phyloP scores from a whole-genome alignment of 2,888 invertebrate genomes.

The Drosophila algonquin region DNA sequence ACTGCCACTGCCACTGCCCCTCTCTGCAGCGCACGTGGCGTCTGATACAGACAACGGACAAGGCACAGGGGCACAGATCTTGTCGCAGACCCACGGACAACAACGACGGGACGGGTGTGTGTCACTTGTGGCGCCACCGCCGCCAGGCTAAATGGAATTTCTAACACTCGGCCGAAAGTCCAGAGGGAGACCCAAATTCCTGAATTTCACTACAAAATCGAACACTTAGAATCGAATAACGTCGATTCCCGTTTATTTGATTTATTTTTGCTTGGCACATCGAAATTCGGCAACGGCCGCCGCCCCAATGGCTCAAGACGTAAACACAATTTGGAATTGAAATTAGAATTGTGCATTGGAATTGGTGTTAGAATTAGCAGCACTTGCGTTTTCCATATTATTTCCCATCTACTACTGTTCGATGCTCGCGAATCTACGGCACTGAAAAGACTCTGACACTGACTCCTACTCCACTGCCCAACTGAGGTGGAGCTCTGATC shows the following conservation, averaged over 20 bases:
- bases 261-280: not conserved
- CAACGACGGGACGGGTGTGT: not conserved
- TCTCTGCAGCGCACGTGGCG: conserved; percentile 58
- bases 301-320: not conserved
- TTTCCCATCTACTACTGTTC: not conserved
- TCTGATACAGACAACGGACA: conserved; percentile 45
- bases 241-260: too few relatives aligned
- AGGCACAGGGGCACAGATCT: conserved; percentile 30
- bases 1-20: not conserved
- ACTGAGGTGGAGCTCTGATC: not conserved
- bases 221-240: not conserved
- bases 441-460: not conserved
- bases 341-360: too few relatives aligned
- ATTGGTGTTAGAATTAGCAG: not conserved
- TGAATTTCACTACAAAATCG: not conserved
- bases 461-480: not conserved
- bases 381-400: not conserved
- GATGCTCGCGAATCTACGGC: not conserved
- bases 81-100: conserved; percentile 11
- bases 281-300: not conserved
- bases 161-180: not conserved
- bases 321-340: not conserved
- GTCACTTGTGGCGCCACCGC: conserved; percentile 6
- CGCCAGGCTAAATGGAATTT: not conserved
- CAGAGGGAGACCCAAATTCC: not conserved